phyloP scores from a whole-genome alignment of 2,888 invertebrate species.

The Notodonta dromedarius region DNA sequence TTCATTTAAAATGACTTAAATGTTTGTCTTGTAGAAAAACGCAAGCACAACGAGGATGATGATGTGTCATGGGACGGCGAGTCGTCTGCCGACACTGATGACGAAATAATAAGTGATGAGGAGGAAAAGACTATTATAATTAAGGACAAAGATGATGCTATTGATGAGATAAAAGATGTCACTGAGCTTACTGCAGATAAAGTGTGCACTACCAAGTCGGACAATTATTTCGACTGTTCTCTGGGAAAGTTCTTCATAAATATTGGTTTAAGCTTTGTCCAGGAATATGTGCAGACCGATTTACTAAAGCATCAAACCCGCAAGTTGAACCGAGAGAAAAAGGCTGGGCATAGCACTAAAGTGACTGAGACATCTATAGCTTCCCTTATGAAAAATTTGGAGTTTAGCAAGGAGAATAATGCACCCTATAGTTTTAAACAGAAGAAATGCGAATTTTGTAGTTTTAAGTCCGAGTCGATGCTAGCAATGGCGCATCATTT shows the following conservation, averaged over 20 bases:
- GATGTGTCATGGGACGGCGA: slow-evolving; percentile 85
- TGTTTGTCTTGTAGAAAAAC: slow-evolving; percentile 47
- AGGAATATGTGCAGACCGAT: slow-evolving; percentile 97
- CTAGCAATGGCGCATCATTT: slow-evolving; percentile 94
- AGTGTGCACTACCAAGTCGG: slow-evolving; percentile 73
- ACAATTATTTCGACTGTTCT: slow-evolving; percentile 93
- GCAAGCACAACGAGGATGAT: slow-evolving; percentile 74
- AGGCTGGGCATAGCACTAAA: slow-evolving; percentile 85
- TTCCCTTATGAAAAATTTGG: slow-evolving; percentile 93
- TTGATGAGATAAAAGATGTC: slow-evolving; percentile 79
- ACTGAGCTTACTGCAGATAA: slow-evolving; percentile 62
- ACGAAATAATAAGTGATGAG: slow-evolving; percentile 71
- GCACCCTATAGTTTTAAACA: slow-evolving; percentile 89
- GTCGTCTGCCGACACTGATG: slow-evolving; percentile 78
- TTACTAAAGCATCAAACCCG: slow-evolving; percentile 93
- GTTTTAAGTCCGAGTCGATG: slow-evolving; percentile 94
- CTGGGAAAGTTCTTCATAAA: slow-evolving; percentile 96
- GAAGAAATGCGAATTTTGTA: slow-evolving; percentile 94
- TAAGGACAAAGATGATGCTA: slow-evolving; percentile 80
- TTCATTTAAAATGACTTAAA: no score
- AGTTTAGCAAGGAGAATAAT: slow-evolving; percentile 94
- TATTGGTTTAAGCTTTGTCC: slow-evolving; percentile 95
- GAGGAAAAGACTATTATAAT: slow-evolving; percentile 74
- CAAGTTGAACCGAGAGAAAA: slow-evolving; percentile 89
- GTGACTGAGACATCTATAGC: slow-evolving; percentile 91